phyloP scores from a whole-genome alignment of 2,888 invertebrate species.

The Coenonympha glycerion region DNA sequence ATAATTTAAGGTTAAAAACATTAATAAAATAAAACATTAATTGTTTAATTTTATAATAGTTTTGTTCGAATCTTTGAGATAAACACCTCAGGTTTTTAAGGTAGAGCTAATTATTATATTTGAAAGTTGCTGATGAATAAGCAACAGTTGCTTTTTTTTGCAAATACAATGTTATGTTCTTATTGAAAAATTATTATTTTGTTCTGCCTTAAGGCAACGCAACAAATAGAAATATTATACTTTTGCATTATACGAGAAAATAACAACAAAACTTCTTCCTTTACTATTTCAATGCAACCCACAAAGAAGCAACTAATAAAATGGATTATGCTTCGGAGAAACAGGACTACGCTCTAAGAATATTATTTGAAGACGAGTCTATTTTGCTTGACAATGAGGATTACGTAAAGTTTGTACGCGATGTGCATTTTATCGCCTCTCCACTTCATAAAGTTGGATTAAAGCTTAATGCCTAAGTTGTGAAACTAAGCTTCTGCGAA shows the following conservation, averaged over 20 bases:
- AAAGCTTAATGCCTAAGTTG: constrained; percentile 18
- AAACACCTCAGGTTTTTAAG: too few relatives aligned
- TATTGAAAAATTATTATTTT: too few relatives aligned
- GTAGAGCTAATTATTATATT: too few relatives aligned
- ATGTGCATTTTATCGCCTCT: constrained; percentile 38
- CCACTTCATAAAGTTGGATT: constrained; percentile 35
- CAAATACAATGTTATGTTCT: too few relatives aligned
- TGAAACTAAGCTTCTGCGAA: constrained; percentile 1
- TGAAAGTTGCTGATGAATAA: too few relatives aligned
- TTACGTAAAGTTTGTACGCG: constrained; percentile 50
- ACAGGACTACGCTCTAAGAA: constrained; percentile 29
- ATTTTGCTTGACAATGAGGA: constrained; percentile 30
- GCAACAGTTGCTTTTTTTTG: too few relatives aligned
- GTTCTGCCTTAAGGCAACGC: neutral
- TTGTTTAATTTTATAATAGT: neutral
- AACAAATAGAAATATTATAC: neutral
- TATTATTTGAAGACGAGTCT: constrained; percentile 22
- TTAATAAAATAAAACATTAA: neutral
- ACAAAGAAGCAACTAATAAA: constrained; percentile 22
- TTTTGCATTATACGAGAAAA: neutral
- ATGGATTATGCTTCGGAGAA: too few relatives aligned
- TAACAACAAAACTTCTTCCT: neutral
- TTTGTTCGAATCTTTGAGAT: too few relatives aligned
- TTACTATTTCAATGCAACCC: neutral
- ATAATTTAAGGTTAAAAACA: neutral